Evolutionary conservation across 2,797 vertebrate species (phyloP).

Genomic region (Galagoides demidoff): DNA sequence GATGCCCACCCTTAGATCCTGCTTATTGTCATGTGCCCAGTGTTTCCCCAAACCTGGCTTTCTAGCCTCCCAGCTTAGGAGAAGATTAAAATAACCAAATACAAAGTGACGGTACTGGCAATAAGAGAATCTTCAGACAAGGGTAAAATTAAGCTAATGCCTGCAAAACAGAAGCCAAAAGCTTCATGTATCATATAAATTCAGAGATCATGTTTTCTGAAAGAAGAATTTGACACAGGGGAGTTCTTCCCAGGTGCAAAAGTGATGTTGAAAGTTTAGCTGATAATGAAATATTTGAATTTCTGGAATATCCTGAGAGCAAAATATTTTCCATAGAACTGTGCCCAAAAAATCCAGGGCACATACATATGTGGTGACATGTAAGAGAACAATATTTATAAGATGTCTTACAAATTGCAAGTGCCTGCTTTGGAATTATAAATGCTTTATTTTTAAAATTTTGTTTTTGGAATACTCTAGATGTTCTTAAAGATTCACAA

Average conservation of each 20-base stretch:
- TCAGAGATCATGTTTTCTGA: constrained; percentile 31
- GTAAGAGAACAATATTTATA: not conserved
- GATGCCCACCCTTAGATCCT: not conserved
- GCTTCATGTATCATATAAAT: constrained; percentile 30
- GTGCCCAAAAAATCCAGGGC: not conserved
- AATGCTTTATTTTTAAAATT: constrained; percentile 44
- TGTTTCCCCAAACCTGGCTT: not conserved
- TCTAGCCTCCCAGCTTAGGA: not conserved
- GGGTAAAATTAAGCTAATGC: constrained; percentile 52
- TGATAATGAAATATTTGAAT: constrained; percentile 53
- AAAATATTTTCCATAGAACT: constrained; percentile 29
- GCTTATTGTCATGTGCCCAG: not conserved
- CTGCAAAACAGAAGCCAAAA: constrained; percentile 27
- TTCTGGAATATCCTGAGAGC: constrained; percentile 23
- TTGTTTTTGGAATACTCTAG: not conserved
- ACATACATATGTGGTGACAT: not conserved
- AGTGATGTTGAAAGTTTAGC: not conserved
- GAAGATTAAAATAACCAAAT: constrained; percentile 58
- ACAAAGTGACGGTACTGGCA: not conserved
- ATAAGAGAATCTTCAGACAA: not conserved
- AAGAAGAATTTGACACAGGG: constrained; percentile 41
- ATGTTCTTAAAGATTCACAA: not conserved
- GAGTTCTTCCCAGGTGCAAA: constrained; percentile 33
- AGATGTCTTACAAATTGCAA: constrained; percentile 26
- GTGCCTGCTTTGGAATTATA: constrained; percentile 7